Conservation (phyloP, 2,888 invertebrate species). For the Pachycephus smyrnensis region DNA sequence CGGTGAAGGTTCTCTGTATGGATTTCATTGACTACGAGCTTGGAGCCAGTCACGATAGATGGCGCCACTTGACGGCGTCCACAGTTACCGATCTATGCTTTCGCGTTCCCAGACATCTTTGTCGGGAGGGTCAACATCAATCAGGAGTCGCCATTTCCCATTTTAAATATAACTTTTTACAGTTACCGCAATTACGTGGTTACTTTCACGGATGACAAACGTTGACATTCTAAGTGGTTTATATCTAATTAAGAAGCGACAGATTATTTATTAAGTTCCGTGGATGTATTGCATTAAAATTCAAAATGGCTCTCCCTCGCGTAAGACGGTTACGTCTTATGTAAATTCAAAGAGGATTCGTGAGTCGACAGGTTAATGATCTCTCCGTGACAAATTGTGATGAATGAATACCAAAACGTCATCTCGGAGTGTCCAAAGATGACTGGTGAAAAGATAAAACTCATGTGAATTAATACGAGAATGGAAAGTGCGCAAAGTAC, state of each 20-base stretch:
- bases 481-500: too few relatives aligned
- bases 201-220: background rate
- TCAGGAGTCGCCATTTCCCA: slow-evolving; percentile 8
- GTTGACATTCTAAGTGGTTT: background rate
- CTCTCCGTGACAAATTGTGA: background rate
- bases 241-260: background rate
- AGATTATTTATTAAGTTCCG: background rate
- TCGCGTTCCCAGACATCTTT: background rate
- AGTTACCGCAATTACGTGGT: slow-evolving; percentile 12
- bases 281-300: background rate
- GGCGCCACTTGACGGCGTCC: slow-evolving; percentile 32
- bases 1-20: slow-evolving; percentile 19
- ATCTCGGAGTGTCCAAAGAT: background rate
- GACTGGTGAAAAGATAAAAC: too few relatives aligned
- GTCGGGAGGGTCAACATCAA: background rate
- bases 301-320: background rate
- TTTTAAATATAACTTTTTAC: background rate
- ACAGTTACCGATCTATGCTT: slow-evolving; percentile 32
- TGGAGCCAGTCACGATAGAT: slow-evolving; percentile 15
- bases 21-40: slow-evolving; percentile 19
- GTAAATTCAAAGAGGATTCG: background rate
- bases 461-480: too few relatives aligned
- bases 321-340: background rate
- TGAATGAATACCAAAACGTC: background rate
- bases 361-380: background rate